These are phyloP conservation scores for Agrochola circellaris DNA, from an alignment of 2,888 invertebrate genomes.

Conservation along the genomic window DNA sequence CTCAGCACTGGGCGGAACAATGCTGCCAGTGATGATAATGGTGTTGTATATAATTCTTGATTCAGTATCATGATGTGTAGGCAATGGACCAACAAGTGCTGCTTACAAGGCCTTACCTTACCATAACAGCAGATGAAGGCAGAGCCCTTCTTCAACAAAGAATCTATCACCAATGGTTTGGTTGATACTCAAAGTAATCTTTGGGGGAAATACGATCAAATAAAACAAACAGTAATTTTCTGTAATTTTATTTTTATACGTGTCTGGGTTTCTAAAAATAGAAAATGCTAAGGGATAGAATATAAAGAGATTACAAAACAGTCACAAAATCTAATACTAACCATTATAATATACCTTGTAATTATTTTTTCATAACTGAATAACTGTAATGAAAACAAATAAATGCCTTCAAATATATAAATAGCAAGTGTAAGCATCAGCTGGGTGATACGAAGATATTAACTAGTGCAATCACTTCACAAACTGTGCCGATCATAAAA, in stretches of 20 bases:
- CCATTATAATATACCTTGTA: constrained; percentile 66
- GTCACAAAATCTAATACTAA: constrained; percentile 81
- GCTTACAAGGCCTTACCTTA: too few species aligned
- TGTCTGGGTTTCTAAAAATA: constrained; percentile 88
- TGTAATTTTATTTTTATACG: constrained; percentile 79
- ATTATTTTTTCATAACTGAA: constrained; percentile 61
- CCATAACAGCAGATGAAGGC: too few species aligned
- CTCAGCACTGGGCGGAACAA: too few species aligned
- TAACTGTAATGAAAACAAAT: constrained; percentile 56
- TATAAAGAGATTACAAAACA: constrained; percentile 86
- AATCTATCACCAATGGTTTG: not conserved
- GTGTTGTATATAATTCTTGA: too few species aligned
- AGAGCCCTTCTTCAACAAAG: not conserved
- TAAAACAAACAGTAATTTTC: constrained; percentile 68
- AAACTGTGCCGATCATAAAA: constrained; percentile 68
- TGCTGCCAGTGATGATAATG: too few species aligned
- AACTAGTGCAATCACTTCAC: constrained; percentile 77
- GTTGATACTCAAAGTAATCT: not conserved
- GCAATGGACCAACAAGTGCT: too few species aligned
- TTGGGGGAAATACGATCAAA: not conserved
- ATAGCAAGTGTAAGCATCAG: constrained; percentile 68
- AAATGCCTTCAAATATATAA: constrained; percentile 56
- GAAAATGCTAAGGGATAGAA: constrained; percentile 86
- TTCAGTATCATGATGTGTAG: too few species aligned
- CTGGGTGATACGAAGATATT: constrained; percentile 73